Evolutionary conservation across 2,797 vertebrate species (phyloP).

Genomic region (Nannoperca obscura): DNA sequence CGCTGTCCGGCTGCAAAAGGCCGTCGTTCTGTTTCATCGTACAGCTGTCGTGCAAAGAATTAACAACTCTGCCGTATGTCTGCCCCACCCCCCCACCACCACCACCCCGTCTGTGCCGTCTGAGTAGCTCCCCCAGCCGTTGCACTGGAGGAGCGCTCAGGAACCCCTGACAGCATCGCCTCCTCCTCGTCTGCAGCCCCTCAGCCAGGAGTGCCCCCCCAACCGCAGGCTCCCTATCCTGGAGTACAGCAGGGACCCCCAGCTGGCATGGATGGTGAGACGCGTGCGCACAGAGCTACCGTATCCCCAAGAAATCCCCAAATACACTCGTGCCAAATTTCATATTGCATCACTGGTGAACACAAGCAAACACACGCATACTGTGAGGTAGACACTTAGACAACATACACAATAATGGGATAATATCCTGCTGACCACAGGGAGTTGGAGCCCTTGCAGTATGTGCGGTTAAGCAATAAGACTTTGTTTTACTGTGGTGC

Average conservation of each 20-base stretch:
- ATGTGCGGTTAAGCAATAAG: slow-evolving; percentile 26
- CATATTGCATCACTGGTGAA: not conserved
- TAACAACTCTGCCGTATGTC: not conserved
- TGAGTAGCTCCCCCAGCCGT: slow-evolving; percentile 88
- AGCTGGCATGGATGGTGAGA: slow-evolving; percentile 93
- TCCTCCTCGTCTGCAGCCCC: slow-evolving; percentile 95
- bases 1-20: not conserved
- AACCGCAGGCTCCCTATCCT: slow-evolving; percentile 89
- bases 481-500: slow-evolving; percentile 21
- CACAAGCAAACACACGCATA: slow-evolving; percentile 5
- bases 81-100: not conserved
- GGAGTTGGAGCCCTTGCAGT: slow-evolving; percentile 9
- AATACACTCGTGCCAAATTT: not conserved
- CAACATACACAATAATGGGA: not conserved
- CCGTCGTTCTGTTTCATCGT: not conserved
- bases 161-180: slow-evolving; percentile 97
- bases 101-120: not conserved
- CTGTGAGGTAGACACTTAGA: slow-evolving; percentile 14
- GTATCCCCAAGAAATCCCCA: not conserved
- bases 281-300: not conserved
- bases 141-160: slow-evolving; percentile 93
- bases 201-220: slow-evolving; percentile 90
- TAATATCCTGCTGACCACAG: slow-evolving; percentile 12
- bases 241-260: slow-evolving; percentile 90
- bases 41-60: not conserved